Conservation (phyloP, 2,888 invertebrate species). For the Thymelicus sylvestris region DNA sequence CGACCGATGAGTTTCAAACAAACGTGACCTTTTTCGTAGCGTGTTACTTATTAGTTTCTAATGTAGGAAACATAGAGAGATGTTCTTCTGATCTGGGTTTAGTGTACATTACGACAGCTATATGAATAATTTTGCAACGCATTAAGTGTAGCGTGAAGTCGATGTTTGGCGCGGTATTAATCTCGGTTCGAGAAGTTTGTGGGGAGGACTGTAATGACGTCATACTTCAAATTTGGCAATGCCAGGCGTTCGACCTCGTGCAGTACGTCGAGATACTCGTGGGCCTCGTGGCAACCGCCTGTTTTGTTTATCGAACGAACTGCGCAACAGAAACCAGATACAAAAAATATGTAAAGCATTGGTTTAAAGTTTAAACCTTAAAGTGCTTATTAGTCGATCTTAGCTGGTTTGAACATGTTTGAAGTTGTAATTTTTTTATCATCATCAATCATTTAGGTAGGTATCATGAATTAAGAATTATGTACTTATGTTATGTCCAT, state of each 20-base stretch:
- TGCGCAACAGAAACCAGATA: conserved; percentile 47
- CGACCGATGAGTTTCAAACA: conserved; percentile 55
- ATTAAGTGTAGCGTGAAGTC: conserved; percentile 24
- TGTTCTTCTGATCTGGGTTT: background rate
- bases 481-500: no score
- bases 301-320: conserved; percentile 43
- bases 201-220: conserved; percentile 54
- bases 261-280: conserved; percentile 50
- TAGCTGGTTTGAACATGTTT: conserved; percentile 34
- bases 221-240: conserved; percentile 75
- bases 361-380: background rate
- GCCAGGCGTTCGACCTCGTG: conserved; percentile 74
- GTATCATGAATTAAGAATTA: no score
- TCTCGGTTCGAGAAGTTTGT: conserved; percentile 8
- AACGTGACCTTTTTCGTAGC: conserved; percentile 61
- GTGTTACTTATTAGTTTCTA: conserved; percentile 53
- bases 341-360: conserved; percentile 38
- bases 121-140: background rate
- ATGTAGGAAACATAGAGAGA: no score
- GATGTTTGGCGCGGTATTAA: conserved; percentile 26
- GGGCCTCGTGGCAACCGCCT: conserved; percentile 44
- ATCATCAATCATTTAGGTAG: no score
- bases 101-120: conserved; percentile 11
- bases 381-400: background rate
- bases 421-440: background rate